These are phyloP conservation scores for Apeltes quadracus DNA, from an alignment of 2,113 vertebrate species.

Conservation along the genomic window DNA sequence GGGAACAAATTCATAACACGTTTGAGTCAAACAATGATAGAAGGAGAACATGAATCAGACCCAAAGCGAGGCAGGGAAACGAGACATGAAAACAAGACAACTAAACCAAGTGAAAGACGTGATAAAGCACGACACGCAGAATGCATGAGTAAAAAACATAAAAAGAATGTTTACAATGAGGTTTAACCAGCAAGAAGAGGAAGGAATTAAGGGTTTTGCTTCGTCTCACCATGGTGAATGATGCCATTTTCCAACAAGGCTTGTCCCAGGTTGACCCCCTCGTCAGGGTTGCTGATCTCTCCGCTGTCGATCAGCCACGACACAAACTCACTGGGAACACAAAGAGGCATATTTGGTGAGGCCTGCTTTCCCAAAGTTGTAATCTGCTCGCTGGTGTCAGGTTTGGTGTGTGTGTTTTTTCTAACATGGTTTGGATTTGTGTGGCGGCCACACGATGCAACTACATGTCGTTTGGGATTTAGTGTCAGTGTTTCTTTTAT, in stretches of 20 bases:
- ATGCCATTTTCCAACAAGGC: conserved; percentile 97
- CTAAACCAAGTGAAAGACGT: not conserved
- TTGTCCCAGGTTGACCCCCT: conserved; percentile 97
- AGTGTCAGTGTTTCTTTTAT: not conserved
- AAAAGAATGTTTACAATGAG: not conserved
- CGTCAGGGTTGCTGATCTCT: conserved; percentile 96
- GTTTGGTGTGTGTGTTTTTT: not conserved
- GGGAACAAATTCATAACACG: not conserved
- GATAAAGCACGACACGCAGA: not conserved
- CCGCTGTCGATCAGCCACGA: conserved; percentile 95
- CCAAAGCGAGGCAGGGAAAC: conserved; percentile 3
- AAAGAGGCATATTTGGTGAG: conserved; percentile 19
- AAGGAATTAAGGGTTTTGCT: conserved; percentile 2
- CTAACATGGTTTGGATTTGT: not conserved
- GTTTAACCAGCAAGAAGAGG: not conserved
- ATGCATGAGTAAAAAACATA: not conserved
- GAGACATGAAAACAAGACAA: not conserved
- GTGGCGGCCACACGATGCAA: not conserved
- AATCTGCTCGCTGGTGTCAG: not conserved
- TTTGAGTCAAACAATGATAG: conserved; percentile 3
- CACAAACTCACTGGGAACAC: conserved; percentile 90
- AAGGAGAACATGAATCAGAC: conserved; percentile 8
- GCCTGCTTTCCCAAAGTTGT: not conserved
- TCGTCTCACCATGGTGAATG: conserved; percentile 94
- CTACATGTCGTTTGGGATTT: not conserved